Evolutionary conservation across 2,888 invertebrate species (phyloP).

Genomic region (Alcis repandata): DNA sequence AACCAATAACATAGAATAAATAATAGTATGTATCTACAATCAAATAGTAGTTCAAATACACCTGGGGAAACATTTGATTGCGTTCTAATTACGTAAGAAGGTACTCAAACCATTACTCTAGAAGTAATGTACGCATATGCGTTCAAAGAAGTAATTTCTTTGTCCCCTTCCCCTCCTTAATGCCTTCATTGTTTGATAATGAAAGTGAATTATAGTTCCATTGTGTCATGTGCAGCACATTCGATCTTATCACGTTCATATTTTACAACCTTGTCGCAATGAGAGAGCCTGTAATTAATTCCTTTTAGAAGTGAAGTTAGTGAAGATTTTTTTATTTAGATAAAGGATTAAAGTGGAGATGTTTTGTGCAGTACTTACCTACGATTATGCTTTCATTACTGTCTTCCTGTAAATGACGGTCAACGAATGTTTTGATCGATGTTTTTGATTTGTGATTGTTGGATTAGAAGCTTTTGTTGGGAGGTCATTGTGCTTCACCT

Average conservation of each 20-base stretch:
- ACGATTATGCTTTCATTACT: conserved; percentile 32
- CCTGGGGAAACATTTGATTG: neutral
- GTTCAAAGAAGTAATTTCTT: conserved; percentile 55
- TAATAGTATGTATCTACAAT: too few species aligned
- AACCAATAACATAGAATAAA: too few species aligned
- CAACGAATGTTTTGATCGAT: conserved; percentile 21
- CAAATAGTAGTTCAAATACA: too few species aligned
- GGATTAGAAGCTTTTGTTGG: conserved; percentile 3
- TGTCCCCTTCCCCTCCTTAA: conserved; percentile 53
- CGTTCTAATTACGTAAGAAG: conserved; percentile 9
- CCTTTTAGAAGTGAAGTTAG: too few species aligned
- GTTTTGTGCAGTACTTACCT: conserved; percentile 8
- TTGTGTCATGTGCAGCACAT: conserved; percentile 48
- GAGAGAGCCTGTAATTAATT: neutral
- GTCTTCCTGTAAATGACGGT: conserved; percentile 27
- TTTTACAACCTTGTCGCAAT: conserved; percentile 10
- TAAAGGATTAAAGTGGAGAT: neutral
- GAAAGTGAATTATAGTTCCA: conserved; percentile 65
- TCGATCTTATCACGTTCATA: neutral
- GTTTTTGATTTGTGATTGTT: conserved; percentile 17
- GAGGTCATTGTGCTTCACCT: conserved; percentile 2
- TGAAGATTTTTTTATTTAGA: conserved; percentile 7
- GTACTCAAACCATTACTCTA: conserved; percentile 1
- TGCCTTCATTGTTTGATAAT: conserved; percentile 62
- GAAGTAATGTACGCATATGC: conserved; percentile 11